Evolutionary conservation across 2,888 invertebrate species (phyloP).

Genomic region (Agapostemon virescens): DNA sequence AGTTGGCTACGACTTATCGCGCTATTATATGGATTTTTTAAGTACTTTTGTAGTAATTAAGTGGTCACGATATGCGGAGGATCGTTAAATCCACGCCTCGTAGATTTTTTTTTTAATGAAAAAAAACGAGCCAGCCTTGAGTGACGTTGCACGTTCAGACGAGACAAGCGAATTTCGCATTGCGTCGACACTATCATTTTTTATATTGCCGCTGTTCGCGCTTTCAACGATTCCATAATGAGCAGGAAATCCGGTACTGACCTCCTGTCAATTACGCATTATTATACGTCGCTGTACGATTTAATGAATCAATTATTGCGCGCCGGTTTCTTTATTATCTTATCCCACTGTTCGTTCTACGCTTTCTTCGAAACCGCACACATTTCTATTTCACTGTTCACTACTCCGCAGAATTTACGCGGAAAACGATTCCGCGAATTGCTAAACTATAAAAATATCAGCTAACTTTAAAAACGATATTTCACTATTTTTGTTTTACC

Average conservation of each 20-base stretch:
- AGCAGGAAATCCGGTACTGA: neutral
- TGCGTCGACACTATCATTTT: neutral
- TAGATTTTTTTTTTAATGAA: neutral
- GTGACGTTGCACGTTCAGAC: slow-evolving; percentile 1
- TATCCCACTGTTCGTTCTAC: neutral
- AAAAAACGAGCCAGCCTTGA: neutral
- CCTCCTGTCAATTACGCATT: neutral
- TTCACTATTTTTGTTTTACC: too few species aligned
- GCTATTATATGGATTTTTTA: slow-evolving; percentile 46
- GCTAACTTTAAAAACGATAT: too few species aligned
- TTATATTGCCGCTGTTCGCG: too few species aligned
- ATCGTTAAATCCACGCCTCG: slow-evolving; percentile 14
- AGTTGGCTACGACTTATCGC: slow-evolving; percentile 37
- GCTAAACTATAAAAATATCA: too few species aligned
- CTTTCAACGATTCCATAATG: neutral
- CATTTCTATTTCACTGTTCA: neutral
- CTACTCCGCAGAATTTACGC: too few species aligned
- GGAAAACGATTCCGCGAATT: too few species aligned
- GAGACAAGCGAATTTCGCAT: neutral
- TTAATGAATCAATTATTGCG: neutral
- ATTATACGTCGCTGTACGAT: neutral
- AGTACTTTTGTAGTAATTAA: slow-evolving; percentile 31
- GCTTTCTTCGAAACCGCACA: neutral
- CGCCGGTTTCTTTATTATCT: neutral
- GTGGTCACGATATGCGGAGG: slow-evolving; percentile 10